Conservation (phyloP, 2,797 vertebrate species). For the Cyclura pinguis region DNA sequence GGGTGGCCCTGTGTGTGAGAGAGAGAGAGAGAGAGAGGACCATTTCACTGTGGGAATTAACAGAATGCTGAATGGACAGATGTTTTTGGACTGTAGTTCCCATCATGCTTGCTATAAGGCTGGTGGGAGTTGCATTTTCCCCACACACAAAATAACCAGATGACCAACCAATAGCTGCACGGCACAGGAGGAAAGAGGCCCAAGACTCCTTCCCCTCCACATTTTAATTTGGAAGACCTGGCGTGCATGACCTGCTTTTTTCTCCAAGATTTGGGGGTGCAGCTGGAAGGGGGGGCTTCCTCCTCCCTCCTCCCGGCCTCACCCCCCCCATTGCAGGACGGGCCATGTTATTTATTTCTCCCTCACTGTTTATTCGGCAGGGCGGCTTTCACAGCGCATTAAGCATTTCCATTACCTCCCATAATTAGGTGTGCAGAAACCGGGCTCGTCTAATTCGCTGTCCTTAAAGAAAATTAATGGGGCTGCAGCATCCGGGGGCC, state of each 20-base stretch:
- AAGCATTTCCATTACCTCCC: constrained; percentile 88
- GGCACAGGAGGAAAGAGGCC: too few relatives aligned
- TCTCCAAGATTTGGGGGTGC: too few relatives aligned
- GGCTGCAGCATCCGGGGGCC: constrained; percentile 79
- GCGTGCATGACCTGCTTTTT: too few relatives aligned
- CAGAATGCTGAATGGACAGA: too few relatives aligned
- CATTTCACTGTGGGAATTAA: not conserved
- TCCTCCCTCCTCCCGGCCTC: not conserved
- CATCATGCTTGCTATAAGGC: not conserved
- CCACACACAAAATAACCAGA: too few relatives aligned
- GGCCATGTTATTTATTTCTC: constrained; percentile 74
- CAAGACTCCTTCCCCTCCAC: too few relatives aligned
- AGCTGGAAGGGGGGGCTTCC: not conserved
- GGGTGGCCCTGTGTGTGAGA: too few relatives aligned
- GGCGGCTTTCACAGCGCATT: constrained; percentile 86
- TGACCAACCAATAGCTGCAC: too few relatives aligned
- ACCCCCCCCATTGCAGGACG: not conserved
- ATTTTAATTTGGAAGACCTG: too few relatives aligned
- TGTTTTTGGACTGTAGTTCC: not conserved
- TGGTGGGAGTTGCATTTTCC: not conserved
- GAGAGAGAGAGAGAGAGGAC: too few relatives aligned
- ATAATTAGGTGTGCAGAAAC: constrained; percentile 87
- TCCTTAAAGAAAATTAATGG: constrained; percentile 86
- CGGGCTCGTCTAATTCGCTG: constrained; percentile 84
- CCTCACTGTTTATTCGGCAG: constrained; percentile 56